Base-by-base conservation (phyloP, 1,140 invertebrate genomes). In the Charaxes varanes region DNA sequence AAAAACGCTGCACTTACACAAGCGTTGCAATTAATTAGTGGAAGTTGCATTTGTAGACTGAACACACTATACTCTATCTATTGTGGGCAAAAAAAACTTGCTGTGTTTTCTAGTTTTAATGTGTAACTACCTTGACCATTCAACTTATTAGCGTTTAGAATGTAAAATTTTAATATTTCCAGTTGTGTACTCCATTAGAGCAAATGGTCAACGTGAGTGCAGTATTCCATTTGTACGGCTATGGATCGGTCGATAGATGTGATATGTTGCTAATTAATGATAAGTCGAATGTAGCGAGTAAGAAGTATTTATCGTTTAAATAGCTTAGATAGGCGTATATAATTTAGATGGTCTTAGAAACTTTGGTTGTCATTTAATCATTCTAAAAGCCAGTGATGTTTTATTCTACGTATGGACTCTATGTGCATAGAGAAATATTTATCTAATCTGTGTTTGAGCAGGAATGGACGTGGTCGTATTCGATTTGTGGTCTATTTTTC, bases 221-320 rank as follows among this genome's bases (percentile, higher is more conserved):
- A 56, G 57, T 67, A 42, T 56, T 65, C 48, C 42, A 70, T 59
- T 63, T 53, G 46, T 53, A 52, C 59, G 70, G 65, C 66, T 78
- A 66, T 67, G 61, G 53, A 56, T 62, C 42, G 61, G 49, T 70
- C 50, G 54, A 53, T 66, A 62, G 63, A 76, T 82, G 78, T 82
- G 74, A 82, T 79, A 79, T 58, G 65, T 69, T 67, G 58, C 62
- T 71, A 51, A 64, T 49, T 61, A 73, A 77, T 56, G 40, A 17
- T 78, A 78, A 77, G 71, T 67, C 48, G 49, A 69, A 53, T 51
- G 45, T 80, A 76, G 63, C 32, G 34, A 46, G 34, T 79, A 79
- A 63, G 73, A 58, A 70, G 61, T 82, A 82, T 82, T 82, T 82
- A 82, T 79, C 77, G 64, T 68, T 68, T 53, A 62, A 52, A 38